phyloP scores from a whole-genome alignment of 2,888 invertebrate species.

The Hesperia comma region DNA sequence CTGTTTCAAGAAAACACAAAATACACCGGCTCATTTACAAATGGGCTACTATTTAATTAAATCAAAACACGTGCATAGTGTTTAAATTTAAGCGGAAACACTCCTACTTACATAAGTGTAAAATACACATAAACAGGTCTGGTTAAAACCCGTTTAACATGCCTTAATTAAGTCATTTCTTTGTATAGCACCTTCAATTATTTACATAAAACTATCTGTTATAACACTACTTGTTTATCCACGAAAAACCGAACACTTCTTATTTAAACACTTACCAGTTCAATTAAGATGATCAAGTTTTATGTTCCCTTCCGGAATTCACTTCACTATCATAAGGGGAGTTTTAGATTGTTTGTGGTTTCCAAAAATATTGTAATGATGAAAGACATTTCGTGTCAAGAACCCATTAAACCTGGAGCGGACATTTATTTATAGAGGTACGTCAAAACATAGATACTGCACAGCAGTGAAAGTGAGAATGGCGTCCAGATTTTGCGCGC shows the following conservation, averaged over 20 bases:
- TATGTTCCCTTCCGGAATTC: constrained; percentile 48
- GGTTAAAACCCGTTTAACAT: not conserved
- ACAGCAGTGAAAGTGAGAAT: constrained; percentile 73
- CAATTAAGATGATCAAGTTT: constrained; percentile 37
- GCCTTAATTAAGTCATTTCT: not conserved
- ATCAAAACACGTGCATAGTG: too few species aligned
- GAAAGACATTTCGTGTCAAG: constrained; percentile 74
- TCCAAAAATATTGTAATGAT: constrained; percentile 56
- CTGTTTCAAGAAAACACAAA: too few species aligned
- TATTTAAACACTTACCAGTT: constrained; percentile 54
- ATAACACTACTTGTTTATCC: constrained; percentile 23
- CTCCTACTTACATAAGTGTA: not conserved
- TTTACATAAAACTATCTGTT: constrained; percentile 14
- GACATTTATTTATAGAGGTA: constrained; percentile 57
- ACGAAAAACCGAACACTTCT: constrained; percentile 16
- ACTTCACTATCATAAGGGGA: constrained; percentile 77
- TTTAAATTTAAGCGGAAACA: too few species aligned
- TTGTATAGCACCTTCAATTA: not conserved
- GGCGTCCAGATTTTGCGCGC: constrained; percentile 75
- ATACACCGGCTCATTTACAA: too few species aligned
- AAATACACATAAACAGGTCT: not conserved
- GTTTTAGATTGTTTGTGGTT: constrained; percentile 69
- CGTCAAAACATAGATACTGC: constrained; percentile 73
- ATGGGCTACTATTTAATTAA: too few species aligned
- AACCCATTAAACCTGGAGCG: constrained; percentile 72